Base-by-base conservation (phyloP, 2,113 vertebrate genomes). In the Myrmecobius fasciatus region DNA sequence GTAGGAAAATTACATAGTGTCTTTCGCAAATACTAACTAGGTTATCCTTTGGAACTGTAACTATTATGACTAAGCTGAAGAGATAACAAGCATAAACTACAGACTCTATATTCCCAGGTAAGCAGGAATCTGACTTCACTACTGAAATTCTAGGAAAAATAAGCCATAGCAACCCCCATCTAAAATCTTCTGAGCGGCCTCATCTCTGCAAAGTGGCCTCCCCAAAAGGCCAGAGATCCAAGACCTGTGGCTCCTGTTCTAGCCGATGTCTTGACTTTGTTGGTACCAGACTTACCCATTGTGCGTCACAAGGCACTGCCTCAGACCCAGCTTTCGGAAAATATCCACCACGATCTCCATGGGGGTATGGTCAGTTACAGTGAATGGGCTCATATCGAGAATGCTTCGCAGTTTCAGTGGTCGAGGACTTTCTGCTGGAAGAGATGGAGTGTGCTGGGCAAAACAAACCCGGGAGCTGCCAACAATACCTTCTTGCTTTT, bases 261-360 rank as follows among this genome's bases (percentile, higher is more conserved):
- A 46, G 8, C 1, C 22, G 89, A 26, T 12, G 28, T 67, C 56
- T 28, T 8, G 92, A 47, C 6, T 49, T 47, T 75, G 31, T 25
- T 28, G 25, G 49, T 54, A 88, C 47, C 93, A 91, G 8, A 99
- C 99, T 99, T 97, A 99, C 99, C 99, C 99, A 17, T 99, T 99
- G 98, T 99, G 99, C 92, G 99, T 99, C 97, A 99, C 99, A 97
- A 99, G 99, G 98, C 99, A 99, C 99, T 99, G 99, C 97, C 99
- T 99, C 98, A 99, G 99, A 11, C 99, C 99, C 96, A 99, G 98
- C 98, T 99, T 99, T 43, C 99, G 99, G 98, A 99, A 99, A 97
- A 99, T 99, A 98, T 99, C 99, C 98, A 99, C 99, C 98, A 99
- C 99, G 22, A 99, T 99, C 98, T 99, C 99, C 99, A 99, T 99